phyloP scores from a whole-genome alignment of 2,888 invertebrate genomes.

The Hirtodrosophila confusa region DNA sequence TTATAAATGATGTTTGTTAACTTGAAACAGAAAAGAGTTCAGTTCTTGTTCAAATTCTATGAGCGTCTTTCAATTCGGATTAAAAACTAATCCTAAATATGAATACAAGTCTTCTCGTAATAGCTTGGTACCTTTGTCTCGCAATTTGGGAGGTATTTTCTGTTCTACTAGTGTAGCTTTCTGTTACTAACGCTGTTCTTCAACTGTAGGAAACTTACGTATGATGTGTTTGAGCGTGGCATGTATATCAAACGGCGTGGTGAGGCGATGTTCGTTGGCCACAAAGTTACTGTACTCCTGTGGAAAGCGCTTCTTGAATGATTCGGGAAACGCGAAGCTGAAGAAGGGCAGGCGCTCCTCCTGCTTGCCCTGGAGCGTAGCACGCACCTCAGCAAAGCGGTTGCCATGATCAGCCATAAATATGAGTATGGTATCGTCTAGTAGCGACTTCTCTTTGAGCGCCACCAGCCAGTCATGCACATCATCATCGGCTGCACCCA shows the following conservation, averaged over 20 bases:
- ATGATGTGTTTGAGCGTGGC: constrained; percentile 89
- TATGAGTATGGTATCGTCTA: constrained; percentile 93
- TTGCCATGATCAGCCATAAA: constrained; percentile 98
- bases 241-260: constrained; percentile 95
- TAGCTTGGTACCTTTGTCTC: too few relatives aligned
- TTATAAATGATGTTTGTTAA: background rate
- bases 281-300: constrained; percentile 87
- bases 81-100: too few relatives aligned
- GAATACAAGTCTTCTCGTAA: too few relatives aligned
- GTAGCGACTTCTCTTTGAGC: constrained; percentile 86
- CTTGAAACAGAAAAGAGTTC: too few relatives aligned
- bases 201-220: constrained; percentile 57
- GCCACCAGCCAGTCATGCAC: constrained; percentile 87
- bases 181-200: background rate
- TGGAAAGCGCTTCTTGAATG: constrained; percentile 87
- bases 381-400: constrained; percentile 92
- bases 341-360: constrained; percentile 96
- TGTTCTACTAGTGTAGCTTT: too few relatives aligned
- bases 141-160: too few relatives aligned
- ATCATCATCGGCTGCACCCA: constrained; percentile 91
- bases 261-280: constrained; percentile 88
- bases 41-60: too few relatives aligned
- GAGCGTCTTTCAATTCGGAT: too few relatives aligned
- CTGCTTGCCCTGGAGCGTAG: constrained; percentile 95
- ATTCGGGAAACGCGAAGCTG: constrained; percentile 90